Evolutionary conservation across 1,140 invertebrate genomes (phyloP).

Genomic region (Aphelinus atriplicis): DNA sequence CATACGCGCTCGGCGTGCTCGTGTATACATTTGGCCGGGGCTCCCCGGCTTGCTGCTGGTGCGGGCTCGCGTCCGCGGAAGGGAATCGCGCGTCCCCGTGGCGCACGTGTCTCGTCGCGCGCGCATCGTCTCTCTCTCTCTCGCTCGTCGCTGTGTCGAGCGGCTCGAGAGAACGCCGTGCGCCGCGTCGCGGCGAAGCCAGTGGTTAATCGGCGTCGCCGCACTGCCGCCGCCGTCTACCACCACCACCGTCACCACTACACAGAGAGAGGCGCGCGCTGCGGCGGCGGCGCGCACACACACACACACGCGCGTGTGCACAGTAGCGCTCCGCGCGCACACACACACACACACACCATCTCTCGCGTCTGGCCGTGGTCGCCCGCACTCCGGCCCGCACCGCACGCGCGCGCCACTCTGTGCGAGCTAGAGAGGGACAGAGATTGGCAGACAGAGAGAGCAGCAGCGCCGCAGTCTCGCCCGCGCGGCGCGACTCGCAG

Average conservation of each 20-base stretch:
- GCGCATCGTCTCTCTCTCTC: constrained; percentile 2
- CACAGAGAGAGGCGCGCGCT: neutral
- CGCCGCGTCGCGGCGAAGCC: constrained; percentile 14
- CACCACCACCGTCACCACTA: constrained; percentile 1
- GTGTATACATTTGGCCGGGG: neutral
- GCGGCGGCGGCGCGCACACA: too few relatives aligned
- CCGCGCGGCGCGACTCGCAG: too few relatives aligned
- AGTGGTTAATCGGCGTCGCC: constrained; percentile 46
- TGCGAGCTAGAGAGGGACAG: too few relatives aligned
- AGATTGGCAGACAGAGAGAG: too few relatives aligned
- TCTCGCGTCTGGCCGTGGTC: too few relatives aligned
- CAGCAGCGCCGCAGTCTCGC: too few relatives aligned
- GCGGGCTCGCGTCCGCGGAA: constrained; percentile 23
- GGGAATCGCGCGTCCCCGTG: neutral
- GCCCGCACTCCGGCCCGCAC: constrained; percentile 16
- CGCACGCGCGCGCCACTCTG: too few relatives aligned
- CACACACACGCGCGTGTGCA: too few relatives aligned
- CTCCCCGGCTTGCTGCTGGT: constrained; percentile 5
- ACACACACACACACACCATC: too few relatives aligned
- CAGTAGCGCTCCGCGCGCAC: too few relatives aligned
- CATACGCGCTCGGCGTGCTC: neutral
- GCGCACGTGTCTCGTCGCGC: neutral
- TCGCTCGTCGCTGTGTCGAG: neutral
- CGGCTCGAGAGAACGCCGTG: too few relatives aligned
- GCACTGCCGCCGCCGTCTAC: neutral